Base-by-base conservation (phyloP, 2,888 invertebrate species). In the Iphiclides podalirius region DNA sequence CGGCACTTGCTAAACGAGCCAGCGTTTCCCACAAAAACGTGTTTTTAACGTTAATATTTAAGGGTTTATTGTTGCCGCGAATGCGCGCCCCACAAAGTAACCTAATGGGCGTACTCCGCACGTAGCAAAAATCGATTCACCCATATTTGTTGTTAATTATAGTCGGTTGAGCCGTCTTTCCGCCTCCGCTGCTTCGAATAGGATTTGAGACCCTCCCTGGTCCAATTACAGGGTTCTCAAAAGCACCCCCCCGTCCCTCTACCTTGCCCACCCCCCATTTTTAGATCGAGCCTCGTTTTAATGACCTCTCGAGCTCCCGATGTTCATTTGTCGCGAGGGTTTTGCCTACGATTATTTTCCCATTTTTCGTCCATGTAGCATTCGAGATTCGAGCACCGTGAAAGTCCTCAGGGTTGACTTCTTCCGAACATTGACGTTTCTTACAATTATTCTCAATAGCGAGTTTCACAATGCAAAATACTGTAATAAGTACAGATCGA, bases 101-200 rank as follows among this genome's bases (percentile, higher is more conserved):
- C 74, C 70, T 75, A 77, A 80, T 75, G 72, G 76, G 70, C 72
- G 75, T 67, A 70, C 74, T 73, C 66, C 59, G 67, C 59, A 65
- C 55, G 58, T 59, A 52, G 53, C 57, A 79, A 79, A 80, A 82
- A 85, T 86, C 87, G 85, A 87, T 87, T 84, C 77, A 79, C 84
- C 84, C 87, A 87, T 84, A 88, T 88, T 87, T 87, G 87, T 86
- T 85, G 86, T 87, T 87, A 87, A 88, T 88, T 87, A 88, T 85
- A 75, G 79, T 76, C 82, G 82, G 82, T 79, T 80, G 79, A 82
- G 79, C 80, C 82, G 85, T 78, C 85, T 81, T 88, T 88, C 84
- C 88, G 87, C 87, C 75, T 83, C 76, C 75, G 73, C 81, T 77
- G 79, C 67, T 75, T 74, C 79, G 81, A 88, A 88, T 87, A 74